Evolutionary conservation across 2,113 vertebrate genomes (phyloP).

Genomic region (rabbit (Oryctolagus cuniculus)): DNA sequence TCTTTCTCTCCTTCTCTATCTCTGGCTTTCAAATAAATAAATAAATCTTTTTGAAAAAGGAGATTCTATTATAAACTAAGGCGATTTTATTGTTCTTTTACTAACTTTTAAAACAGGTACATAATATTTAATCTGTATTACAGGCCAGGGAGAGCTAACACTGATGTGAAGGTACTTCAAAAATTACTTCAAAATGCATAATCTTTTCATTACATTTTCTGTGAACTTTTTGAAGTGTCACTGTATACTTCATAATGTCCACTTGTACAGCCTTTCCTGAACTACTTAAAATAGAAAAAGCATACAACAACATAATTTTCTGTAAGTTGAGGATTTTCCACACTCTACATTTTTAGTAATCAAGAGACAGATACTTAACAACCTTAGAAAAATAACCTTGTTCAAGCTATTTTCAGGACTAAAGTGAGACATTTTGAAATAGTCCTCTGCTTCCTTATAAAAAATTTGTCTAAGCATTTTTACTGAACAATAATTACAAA

Average conservation of each 20-base stretch:
- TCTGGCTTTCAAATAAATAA: no score
- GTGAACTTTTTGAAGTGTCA: no score
- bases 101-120: constrained; percentile 49
- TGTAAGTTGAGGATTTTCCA: constrained; percentile 57
- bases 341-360: constrained; percentile 34
- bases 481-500: constrained; percentile 24
- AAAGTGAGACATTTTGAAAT: constrained; percentile 39
- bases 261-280: neutral
- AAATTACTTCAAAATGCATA: no score
- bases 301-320: constrained; percentile 19
- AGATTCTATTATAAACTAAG: neutral
- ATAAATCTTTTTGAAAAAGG: no score
- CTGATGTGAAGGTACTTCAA: neutral
- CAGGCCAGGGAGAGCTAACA: constrained; percentile 21
- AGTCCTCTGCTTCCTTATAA: constrained; percentile 18
- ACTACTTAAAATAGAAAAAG: constrained; percentile 56
- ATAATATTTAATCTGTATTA: constrained; percentile 35
- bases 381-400: constrained; percentile 35
- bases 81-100: constrained; percentile 44
- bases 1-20: no score
- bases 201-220: no score
- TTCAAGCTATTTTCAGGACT: constrained; percentile 25
- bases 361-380: constrained; percentile 33
- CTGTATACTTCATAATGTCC: neutral
- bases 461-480: constrained; percentile 60